Base-by-base conservation (phyloP, 1,140 invertebrate genomes). In the Laodelphax striatellus region DNA sequence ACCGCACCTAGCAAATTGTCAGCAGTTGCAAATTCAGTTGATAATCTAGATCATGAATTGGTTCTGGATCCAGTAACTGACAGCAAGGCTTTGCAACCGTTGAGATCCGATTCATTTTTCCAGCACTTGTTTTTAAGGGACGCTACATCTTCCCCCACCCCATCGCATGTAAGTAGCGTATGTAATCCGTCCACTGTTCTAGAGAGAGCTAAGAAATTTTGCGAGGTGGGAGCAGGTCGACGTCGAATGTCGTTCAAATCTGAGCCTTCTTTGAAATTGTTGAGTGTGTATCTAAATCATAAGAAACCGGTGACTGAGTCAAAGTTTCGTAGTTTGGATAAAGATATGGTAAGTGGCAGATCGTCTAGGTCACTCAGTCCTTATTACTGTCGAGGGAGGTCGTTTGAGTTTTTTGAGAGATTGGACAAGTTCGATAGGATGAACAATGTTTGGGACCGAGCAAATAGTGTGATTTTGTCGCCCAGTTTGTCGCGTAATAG, bases 241-340 rank as follows among this genome's bases (percentile, higher is more conserved):
- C 24, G 34, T 22, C 46, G 14, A 46, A 44, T 54, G 17, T 43
- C 59, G 9, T 72, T 67, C 62, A 75, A 69, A 69, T 75, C 75
- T 52, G 76, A 84, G 68, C 78, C 80, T 0, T 78, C 79, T 38
- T 61, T 80, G 64, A 71, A 82, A 66, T 75, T 80, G 22, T 61
- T 81, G 13, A 79, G 76, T 57, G 69, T 81, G 14, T 88, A 87
- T 69, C 73, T 89, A 41, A 74, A 79, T 14, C 76, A 85, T 62
- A 84, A 82, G 58, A 81, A 80, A 69, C 83, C 85, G 14, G 86
- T 88, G 0, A 82, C 80, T 4, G 78, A 84, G 63, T 89, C 86
- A 0, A 79, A 80, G 64, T 88, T 89, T 70, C 79, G 78, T 66
- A 79, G 77, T 62, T 80, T 82, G 74, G 86, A 88, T 65, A 74